A percentile compares a stretch with the other conserved stretches of the same genome.
phyloP scores from a whole-genome alignment of 2,113 vertebrate genomes.

The Larimichthys polyactis region DNA sequence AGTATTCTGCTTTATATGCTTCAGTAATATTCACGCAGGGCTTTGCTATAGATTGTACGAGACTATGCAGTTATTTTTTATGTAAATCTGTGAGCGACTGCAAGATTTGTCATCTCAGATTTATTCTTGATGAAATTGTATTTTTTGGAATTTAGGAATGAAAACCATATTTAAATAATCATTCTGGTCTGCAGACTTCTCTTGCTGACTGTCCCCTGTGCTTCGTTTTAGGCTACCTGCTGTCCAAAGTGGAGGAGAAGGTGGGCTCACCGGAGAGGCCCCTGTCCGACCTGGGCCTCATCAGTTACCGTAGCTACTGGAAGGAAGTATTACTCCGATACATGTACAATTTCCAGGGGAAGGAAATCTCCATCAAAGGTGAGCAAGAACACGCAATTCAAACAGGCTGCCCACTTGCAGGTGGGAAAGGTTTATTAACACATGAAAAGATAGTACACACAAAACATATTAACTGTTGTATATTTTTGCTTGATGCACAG shows the following conservation, averaged over 20 bases:
- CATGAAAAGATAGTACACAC: neutral
- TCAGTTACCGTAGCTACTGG: constrained; percentile 99
- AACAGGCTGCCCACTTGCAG: neutral
- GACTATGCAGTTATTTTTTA: neutral
- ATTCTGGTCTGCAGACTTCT: neutral
- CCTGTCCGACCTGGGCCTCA: constrained; percentile 95
- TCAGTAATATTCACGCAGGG: neutral
- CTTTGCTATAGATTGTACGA: neutral
- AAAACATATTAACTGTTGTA: constrained; percentile 2
- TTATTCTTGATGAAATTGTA: neutral
- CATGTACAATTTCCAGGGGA: constrained; percentile 97
- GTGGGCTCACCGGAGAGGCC: constrained; percentile 97
- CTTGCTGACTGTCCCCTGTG: neutral
- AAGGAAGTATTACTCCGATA: constrained; percentile 97
- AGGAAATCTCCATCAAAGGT: constrained; percentile 99
- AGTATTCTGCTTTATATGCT: no score
- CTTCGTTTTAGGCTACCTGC: constrained; percentile 89
- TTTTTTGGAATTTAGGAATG: neutral
- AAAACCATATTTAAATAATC: neutral
- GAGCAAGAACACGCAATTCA: neutral
- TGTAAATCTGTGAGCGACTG: neutral
- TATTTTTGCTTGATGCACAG: constrained; percentile 76
- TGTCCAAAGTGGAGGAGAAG: constrained; percentile 98
- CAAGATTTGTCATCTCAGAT: neutral
- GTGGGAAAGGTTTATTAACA: neutral